Conservation (phyloP, 2,888 invertebrate species). For the Brenthis hecate region DNA sequence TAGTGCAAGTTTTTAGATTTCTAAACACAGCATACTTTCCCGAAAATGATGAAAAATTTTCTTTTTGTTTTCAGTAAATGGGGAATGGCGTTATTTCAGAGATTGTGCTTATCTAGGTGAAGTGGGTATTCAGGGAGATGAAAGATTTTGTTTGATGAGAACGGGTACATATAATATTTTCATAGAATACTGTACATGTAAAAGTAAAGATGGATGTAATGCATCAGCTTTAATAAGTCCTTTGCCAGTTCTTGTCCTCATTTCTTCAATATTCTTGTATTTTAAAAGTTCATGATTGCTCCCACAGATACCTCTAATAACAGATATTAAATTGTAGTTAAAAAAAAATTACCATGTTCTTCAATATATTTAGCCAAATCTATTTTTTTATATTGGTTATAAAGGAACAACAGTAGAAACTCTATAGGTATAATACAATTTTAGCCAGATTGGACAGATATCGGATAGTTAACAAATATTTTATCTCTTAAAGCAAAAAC, state of each 20-base stretch:
- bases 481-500: too few relatives aligned
- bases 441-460: too few relatives aligned
- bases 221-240: slow-evolving; percentile 74
- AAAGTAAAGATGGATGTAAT: slow-evolving; percentile 96
- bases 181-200: slow-evolving; percentile 96
- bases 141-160: slow-evolving; percentile 94
- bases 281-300: slow-evolving; percentile 7
- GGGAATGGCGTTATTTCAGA: slow-evolving; percentile 93
- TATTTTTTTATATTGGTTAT: too few relatives aligned
- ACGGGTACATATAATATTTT: slow-evolving; percentile 96
- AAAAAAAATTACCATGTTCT: too few relatives aligned
- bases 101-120: slow-evolving; percentile 95
- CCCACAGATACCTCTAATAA: neutral
- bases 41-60: neutral
- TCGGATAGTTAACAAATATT: too few relatives aligned
- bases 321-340: too few relatives aligned
- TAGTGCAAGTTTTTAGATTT: too few relatives aligned
- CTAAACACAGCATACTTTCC: too few relatives aligned
- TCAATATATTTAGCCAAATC: too few relatives aligned
- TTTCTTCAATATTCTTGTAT: slow-evolving; percentile 21
- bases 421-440: too few relatives aligned
- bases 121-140: slow-evolving; percentile 94
- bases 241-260: slow-evolving; percentile 24
- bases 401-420: too few relatives aligned
- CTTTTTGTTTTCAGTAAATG: slow-evolving; percentile 84